Percentiles rank a stretch among this genome's conserved stretches.
Evolutionary conservation across 2,797 vertebrate genomes (phyloP).

Genomic region (Lerista edwardsae): DNA sequence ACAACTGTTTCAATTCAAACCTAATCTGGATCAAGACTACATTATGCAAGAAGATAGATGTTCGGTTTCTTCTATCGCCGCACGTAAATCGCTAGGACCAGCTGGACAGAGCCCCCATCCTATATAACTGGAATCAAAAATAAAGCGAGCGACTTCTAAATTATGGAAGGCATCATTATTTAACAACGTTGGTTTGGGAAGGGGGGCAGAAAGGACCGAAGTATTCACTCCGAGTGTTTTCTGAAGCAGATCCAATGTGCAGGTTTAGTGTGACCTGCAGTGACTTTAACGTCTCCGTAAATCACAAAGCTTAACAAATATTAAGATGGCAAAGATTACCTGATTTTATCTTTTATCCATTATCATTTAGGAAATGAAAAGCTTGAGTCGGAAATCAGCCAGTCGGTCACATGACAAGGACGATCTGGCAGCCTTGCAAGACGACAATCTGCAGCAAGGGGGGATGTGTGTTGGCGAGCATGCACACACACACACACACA

Average conservation of each 20-base stretch:
- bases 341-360: slow-evolving; percentile 75
- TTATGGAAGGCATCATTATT: slow-evolving; percentile 71
- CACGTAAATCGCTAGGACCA: slow-evolving; percentile 62
- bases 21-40: slow-evolving; percentile 59
- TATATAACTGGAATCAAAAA: slow-evolving; percentile 71
- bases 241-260: slow-evolving; percentile 79
- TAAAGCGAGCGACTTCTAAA: slow-evolving; percentile 78
- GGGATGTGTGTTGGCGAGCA: background rate
- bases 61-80: slow-evolving; percentile 64
- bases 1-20: slow-evolving; percentile 60
- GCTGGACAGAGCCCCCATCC: slow-evolving; percentile 57
- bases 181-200: slow-evolving; percentile 79
- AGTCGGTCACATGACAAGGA: slow-evolving; percentile 38
- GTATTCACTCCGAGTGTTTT: slow-evolving; percentile 72
- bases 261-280: slow-evolving; percentile 75
- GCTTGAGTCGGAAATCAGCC: slow-evolving; percentile 67
- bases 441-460: slow-evolving; percentile 61
- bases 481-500: background rate
- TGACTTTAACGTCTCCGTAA: slow-evolving; percentile 78
- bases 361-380: slow-evolving; percentile 75
- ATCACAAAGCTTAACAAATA: slow-evolving; percentile 83
- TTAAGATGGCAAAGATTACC: slow-evolving; percentile 78
- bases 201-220: slow-evolving; percentile 74
- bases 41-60: slow-evolving; percentile 52
- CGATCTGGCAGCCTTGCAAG: slow-evolving; percentile 52